phyloP scores from a whole-genome alignment of 2,888 invertebrate genomes.

The Hymenopus coronatus region DNA sequence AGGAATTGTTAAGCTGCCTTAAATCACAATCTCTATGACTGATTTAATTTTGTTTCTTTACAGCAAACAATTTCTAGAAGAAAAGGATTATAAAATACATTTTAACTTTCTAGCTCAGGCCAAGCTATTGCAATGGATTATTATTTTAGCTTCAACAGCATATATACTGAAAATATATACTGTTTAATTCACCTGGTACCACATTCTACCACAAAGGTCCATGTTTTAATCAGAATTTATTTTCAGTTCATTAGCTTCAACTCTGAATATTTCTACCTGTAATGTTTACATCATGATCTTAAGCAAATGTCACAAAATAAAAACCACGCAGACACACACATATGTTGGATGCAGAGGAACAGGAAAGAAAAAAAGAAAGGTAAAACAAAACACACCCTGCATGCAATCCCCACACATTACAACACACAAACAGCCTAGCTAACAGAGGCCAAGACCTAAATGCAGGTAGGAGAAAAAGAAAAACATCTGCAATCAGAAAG shows the following conservation, averaged over 20 bases:
- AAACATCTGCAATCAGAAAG: background rate
- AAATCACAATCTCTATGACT: no score
- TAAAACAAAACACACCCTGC: background rate
- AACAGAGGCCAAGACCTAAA: slow-evolving; percentile 10
- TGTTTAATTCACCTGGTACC: no score
- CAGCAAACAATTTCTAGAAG: no score
- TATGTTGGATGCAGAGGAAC: background rate
- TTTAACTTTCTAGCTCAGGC: no score
- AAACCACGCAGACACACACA: background rate
- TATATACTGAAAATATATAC: no score
- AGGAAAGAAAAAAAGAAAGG: background rate
- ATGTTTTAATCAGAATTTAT: background rate
- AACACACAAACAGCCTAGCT: background rate
- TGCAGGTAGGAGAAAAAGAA: slow-evolving; percentile 3
- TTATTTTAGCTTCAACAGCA: no score
- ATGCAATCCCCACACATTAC: background rate
- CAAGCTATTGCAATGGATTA: no score
- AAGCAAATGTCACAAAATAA: background rate
- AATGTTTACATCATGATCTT: background rate
- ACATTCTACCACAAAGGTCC: background rate
- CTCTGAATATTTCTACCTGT: background rate
- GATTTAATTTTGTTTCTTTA: no score
- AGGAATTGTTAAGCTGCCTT: no score
- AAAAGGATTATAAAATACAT: no score
- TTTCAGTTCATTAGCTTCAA: background rate